phyloP scores from a whole-genome alignment of 2,113 vertebrate genomes.

The Glaucidium brasilianum region DNA sequence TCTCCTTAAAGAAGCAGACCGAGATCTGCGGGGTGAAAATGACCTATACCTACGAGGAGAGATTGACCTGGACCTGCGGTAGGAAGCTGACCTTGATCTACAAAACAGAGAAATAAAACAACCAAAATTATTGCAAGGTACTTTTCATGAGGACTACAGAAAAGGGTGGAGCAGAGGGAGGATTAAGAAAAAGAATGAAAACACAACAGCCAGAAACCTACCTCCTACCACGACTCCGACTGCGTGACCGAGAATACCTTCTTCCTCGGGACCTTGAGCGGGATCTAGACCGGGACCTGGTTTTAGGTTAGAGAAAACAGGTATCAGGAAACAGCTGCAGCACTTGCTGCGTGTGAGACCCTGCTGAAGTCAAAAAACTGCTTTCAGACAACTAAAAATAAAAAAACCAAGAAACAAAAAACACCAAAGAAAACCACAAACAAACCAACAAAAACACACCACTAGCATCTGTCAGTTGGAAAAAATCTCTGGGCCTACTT shows the following conservation, averaged over 20 bases:
- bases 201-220: neutral
- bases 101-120: neutral
- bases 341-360: constrained; percentile 30
- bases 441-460: neutral
- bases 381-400: constrained; percentile 68
- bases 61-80: constrained; percentile 79
- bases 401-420: neutral
- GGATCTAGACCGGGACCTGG: constrained; percentile 83
- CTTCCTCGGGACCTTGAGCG: constrained; percentile 83
- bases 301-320: constrained; percentile 68
- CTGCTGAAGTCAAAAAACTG: constrained; percentile 74
- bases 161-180: rapidly evolving
- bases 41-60: constrained; percentile 83
- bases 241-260: constrained; percentile 81
- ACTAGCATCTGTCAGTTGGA: constrained; percentile 71
- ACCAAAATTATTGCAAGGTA: neutral
- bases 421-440: neutral
- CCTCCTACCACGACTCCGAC: constrained; percentile 85
- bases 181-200: rapidly evolving
- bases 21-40: constrained; percentile 77
- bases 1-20: constrained; percentile 80
- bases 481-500: constrained; percentile 72
- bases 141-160: neutral
- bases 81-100: constrained; percentile 78
- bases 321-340: constrained; percentile 54